Percentiles rank a stretch among this genome's conserved stretches.
Conservation (phyloP, 1,140 invertebrate species). For the Drosophila varians region DNA sequence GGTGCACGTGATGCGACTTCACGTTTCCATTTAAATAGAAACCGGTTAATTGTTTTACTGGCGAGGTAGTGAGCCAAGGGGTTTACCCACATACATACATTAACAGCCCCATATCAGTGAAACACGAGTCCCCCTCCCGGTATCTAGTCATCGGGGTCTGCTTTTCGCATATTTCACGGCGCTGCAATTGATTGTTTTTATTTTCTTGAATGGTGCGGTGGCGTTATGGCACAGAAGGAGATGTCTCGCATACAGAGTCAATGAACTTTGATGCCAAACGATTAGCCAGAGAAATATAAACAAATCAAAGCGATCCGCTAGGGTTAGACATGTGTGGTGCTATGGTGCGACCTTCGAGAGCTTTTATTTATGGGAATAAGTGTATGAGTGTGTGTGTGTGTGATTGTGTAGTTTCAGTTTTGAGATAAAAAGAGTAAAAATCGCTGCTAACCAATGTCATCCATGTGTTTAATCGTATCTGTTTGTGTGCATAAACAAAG, state of each 20-base stretch:
- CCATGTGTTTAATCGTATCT: constrained; percentile 8
- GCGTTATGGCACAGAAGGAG: constrained; percentile 6
- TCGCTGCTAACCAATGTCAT: constrained; percentile 41
- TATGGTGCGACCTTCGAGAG: constrained; percentile 55
- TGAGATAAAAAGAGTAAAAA: constrained; percentile 42
- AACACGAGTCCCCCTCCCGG: too few species aligned
- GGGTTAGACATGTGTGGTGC: constrained; percentile 37
- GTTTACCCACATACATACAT: background rate
- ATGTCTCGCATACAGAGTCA: constrained; percentile 35
- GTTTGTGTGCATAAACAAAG: constrained; percentile 47
- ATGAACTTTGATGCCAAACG: constrained; percentile 43
- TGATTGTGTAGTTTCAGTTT: constrained; percentile 18
- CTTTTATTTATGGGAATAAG: constrained; percentile 37
- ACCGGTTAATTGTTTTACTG: constrained; percentile 40
- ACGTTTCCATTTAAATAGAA: constrained; percentile 35
- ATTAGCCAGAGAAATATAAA: constrained; percentile 53
- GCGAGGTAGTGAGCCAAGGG: constrained; percentile 4
- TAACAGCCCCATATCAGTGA: constrained; percentile 13
- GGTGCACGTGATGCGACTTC: constrained; percentile 31
- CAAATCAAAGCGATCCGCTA: constrained; percentile 49
- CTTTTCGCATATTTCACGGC: constrained; percentile 12
- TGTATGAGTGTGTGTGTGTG: constrained; percentile 7
- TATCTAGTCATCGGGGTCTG: constrained; percentile 1
- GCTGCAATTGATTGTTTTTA: constrained; percentile 23
- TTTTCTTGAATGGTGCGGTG: constrained; percentile 11